Evolutionary conservation across 2,888 invertebrate genomes (phyloP), one percentile per base, ranked within the genome.

Genomic region (Celastrina argiolus): DNA sequence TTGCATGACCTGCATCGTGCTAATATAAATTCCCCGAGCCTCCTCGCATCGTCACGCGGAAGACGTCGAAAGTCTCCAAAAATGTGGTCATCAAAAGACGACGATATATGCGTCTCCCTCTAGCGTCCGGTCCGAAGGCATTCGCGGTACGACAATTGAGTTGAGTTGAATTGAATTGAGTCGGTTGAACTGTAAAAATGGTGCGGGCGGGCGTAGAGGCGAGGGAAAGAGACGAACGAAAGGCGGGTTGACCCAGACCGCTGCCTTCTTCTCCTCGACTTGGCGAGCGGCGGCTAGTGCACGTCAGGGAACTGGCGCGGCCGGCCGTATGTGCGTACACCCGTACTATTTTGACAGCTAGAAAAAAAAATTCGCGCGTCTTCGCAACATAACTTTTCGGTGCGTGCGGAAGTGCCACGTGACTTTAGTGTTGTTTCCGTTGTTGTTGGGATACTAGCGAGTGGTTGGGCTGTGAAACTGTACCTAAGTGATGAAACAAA

Each of bases 131-230:
- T 83, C 76, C 80, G 81, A 89, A 90, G 90, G 89, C 87, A 85
- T 85, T 90, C 82, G 87, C 85, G 87, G 85, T 80, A 88, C 88
- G 90, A 90, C 88, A 89, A 90, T 90, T 89, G 89, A 90, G 90
- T 90, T 90, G 89, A 89, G 88, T 91, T 90, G 89, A 90, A 90
- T 91, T 90, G 88, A 88, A 89, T 91, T 89, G 90, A 90, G 89
- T 89, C 83, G 89, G 89, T 85, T 85, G 85, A 90, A 88, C 83
- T 81, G 89, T 89, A 90, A 91, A 91, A 91, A 91, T 86, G 86
- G 84, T 87, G 74, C 88, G 85, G 87, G 88, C 83, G 89, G 87
- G 86, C 75, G 84, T 83, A 80, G 83, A 78, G 79, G 82, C 85
- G 90, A 81, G 82, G 84, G 90, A 91, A 83, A 81, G 90, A 88